Base-by-base conservation (phyloP, 2,113 vertebrate genomes). In the Amblyornis subalaris region DNA sequence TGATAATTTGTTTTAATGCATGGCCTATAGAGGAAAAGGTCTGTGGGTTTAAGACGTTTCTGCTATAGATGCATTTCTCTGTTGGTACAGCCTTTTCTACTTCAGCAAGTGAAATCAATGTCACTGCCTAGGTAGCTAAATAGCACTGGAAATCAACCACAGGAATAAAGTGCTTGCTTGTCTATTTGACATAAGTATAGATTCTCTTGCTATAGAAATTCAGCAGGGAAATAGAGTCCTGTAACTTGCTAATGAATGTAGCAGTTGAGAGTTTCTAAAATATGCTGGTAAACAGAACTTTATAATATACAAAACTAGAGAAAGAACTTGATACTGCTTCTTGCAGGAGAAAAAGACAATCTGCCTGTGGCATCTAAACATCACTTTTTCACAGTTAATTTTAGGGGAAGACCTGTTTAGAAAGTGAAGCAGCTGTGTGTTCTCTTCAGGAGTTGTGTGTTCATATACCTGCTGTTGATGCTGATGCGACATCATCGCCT, bases 381-480 rank as follows among this genome's bases (percentile, higher is more conserved):
- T n/a, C 12, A 23, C 38, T 53, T 77, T 75, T 78, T 61, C 50
- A 29, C 29, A 28, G 76, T 42, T 67, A 35, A 50, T 65, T 61
- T 83, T 58, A 42, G 60, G 24, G 15, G 25, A 45, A 58, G 64
- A 73, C 11, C 36, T 60, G 4, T 72, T 70, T 31, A 58, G 64
- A 53, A 72, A 33, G 48, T 51, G 54, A 58, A 92, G 58, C 60
- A 73, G 14, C 25, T 54, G 21, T 36, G 54, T 22, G 9, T 18
- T 45, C 4, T 23, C 64, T 69, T 61, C 53, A 72, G 53, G 47
- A 71, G 25, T 45, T 25, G 0, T 2, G 26, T 42, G 45, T 57
- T 54, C 0, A 0, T 33, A 23, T 1, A 1, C 16, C 3, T 60
- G 33, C 35, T n/a, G 12, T 47, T 78, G 5, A 48, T 33, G 51